A percentile compares a stretch with the other conserved stretches of the same genome.
Conservation (phyloP, 2,797 vertebrate species). For the Taenioides sp. region DNA sequence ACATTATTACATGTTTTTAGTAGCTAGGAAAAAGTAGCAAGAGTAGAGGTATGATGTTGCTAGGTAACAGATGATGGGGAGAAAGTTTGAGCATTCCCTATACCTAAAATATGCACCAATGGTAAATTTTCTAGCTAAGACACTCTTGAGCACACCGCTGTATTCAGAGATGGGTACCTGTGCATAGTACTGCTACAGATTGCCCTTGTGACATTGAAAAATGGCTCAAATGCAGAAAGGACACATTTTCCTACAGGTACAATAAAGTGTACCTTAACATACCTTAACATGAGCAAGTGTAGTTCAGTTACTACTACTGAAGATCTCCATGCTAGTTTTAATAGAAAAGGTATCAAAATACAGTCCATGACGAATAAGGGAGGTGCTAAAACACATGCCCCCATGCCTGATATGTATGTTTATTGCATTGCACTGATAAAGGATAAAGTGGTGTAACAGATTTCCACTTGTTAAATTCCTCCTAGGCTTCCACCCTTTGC, state of each 20-base stretch:
- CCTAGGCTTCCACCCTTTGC: neutral
- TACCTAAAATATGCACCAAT: neutral
- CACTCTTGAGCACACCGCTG: neutral
- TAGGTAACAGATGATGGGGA: neutral
- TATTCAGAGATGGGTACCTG: neutral
- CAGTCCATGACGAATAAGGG: neutral
- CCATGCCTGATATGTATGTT: neutral
- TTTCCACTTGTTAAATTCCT: conserved; percentile 5
- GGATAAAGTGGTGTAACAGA: neutral
- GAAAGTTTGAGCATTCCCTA: neutral
- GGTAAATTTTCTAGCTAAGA: neutral
- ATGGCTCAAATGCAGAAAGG: neutral
- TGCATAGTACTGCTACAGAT: neutral
- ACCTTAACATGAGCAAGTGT: too few relatives aligned
- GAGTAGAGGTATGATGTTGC: neutral
- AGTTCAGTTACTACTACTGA: too few relatives aligned
- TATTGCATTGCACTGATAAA: neutral
- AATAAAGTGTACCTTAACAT: neutral
- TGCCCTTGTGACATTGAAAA: neutral
- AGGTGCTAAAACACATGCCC: neutral
- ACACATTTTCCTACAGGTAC: neutral
- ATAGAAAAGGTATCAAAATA: neutral
- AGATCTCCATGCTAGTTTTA: neutral
- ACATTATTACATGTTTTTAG: neutral
- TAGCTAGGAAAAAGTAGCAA: neutral